Conservation (phyloP, 2,888 invertebrate genomes). For the Aporophyla lueneburgensis region DNA sequence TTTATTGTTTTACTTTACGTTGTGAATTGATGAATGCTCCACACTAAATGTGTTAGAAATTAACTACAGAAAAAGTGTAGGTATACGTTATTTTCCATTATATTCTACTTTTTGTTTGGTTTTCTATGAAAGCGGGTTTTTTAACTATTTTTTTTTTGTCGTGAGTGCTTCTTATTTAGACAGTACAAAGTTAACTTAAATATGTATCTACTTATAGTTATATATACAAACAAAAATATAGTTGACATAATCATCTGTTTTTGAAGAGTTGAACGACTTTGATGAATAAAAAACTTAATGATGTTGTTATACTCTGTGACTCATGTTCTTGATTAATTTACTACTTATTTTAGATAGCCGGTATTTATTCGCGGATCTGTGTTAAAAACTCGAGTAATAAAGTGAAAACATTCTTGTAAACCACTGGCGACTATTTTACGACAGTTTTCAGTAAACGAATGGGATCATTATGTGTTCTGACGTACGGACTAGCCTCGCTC, state of each 20-base stretch:
- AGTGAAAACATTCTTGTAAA: constrained; percentile 12
- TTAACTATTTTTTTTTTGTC: too few species aligned
- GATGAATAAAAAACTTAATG: constrained; percentile 15
- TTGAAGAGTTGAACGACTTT: neutral
- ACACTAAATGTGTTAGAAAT: neutral
- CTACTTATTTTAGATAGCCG: too few species aligned
- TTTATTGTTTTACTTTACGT: neutral
- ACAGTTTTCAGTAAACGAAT: constrained; percentile 35
- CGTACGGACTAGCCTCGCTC: constrained; percentile 6
- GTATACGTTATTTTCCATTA: too few species aligned
- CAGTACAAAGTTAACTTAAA: too few species aligned
- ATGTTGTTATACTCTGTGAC: neutral
- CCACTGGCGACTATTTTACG: neutral
- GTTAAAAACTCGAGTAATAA: constrained; percentile 1
- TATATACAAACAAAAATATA: neutral
- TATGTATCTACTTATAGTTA: too few species aligned
- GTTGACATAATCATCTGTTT: neutral
- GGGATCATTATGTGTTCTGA: constrained; percentile 32
- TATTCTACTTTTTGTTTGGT: too few species aligned
- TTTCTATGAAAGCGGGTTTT: too few species aligned
- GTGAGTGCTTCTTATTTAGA: too few species aligned
- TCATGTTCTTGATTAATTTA: neutral
- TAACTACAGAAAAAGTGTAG: neutral
- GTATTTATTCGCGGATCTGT: neutral
- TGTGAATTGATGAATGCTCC: neutral